phyloP scores from a whole-genome alignment of 2,113 vertebrate genomes.

The Hiodon alosoides region DNA sequence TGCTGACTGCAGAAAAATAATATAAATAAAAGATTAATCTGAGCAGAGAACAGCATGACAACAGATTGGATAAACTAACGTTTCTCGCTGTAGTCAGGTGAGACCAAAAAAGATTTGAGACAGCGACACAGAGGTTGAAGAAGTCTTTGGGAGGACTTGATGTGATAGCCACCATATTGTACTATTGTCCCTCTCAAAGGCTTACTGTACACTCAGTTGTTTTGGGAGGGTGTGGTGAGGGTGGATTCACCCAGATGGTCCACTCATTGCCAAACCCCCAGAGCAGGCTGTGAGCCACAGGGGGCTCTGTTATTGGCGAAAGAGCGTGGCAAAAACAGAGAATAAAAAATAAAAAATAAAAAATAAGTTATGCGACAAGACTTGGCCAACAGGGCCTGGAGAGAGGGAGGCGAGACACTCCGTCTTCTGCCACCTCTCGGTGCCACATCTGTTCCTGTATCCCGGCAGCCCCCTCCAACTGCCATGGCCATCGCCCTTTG shows the following conservation, averaged over 20 bases:
- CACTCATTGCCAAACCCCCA: too few species aligned
- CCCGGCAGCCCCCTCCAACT: slow-evolving; percentile 19
- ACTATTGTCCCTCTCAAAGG: background rate
- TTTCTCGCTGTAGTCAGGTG: background rate
- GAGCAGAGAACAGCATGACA: too few species aligned
- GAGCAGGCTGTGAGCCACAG: background rate
- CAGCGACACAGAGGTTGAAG: background rate
- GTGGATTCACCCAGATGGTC: too few species aligned
- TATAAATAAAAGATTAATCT: too few species aligned
- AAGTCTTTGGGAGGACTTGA: background rate
- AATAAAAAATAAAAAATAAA: too few species aligned
- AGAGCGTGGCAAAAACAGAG: too few species aligned
- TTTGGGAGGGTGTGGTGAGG: background rate
- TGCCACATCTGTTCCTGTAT: slow-evolving; percentile 44
- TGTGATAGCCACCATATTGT: background rate
- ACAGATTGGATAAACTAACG: too few species aligned
- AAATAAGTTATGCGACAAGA: too few species aligned
- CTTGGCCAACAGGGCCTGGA: background rate
- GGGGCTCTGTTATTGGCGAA: background rate
- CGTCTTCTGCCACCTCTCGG: slow-evolving; percentile 21
- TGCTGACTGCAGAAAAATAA: background rate
- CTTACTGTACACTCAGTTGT: background rate
- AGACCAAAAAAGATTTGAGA: background rate
- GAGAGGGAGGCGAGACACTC: background rate
- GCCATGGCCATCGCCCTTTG: slow-evolving; percentile 21